Evolutionary conservation across 2,888 invertebrate genomes (phyloP), one percentile per base, ranked within the genome.

Genomic region (Leptothorax acervorum): DNA sequence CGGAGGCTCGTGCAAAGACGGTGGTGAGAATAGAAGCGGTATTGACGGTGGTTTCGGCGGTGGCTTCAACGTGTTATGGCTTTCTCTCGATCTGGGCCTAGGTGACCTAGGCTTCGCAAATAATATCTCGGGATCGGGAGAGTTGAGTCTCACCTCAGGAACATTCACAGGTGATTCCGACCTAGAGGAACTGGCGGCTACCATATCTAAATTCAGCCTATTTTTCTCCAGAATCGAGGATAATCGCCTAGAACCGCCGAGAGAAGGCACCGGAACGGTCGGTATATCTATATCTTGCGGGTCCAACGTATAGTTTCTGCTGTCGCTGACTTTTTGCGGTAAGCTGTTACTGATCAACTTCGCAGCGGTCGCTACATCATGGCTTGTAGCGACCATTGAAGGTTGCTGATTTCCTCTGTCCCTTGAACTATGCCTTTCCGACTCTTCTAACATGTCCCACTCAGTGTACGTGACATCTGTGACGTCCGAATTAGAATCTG

Each of bases 1-100:
- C 2, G 95, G 95, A 5, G 94, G 94, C 51, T 92, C 92, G 0
- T 92, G 92, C 0, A 92, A 90, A 0, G 92, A 91, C 2, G 92
- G 93, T 2, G 93, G 92, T 18, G 93, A 92, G 1, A 92, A 90
- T 12, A 94, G 71, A 23, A 93, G 74, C 3, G 92, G 90, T 60
- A 65, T 65, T 23, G 90, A 89, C 0, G 90, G 55, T 0, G 92
- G 83, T 18, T 89, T 88, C 8, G 83, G n/a, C 11, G 23, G 35
- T 8, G 71, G 15, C 1, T 83, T 86, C 3, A 66, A 11, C 3
- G 51, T 11, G 9, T 28, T 23, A 23, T 66, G 81, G 23, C 31
- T 66, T 8, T 87, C 86, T 42, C 89, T 90, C 0, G 83, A n/a
- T 45, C 86, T 90, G 3, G 92, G 90, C 3, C 86, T 90, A 2